Evolutionary conservation across 2,797 vertebrate genomes (phyloP).

Genomic region (Pseudomugil gertrudae): DNA sequence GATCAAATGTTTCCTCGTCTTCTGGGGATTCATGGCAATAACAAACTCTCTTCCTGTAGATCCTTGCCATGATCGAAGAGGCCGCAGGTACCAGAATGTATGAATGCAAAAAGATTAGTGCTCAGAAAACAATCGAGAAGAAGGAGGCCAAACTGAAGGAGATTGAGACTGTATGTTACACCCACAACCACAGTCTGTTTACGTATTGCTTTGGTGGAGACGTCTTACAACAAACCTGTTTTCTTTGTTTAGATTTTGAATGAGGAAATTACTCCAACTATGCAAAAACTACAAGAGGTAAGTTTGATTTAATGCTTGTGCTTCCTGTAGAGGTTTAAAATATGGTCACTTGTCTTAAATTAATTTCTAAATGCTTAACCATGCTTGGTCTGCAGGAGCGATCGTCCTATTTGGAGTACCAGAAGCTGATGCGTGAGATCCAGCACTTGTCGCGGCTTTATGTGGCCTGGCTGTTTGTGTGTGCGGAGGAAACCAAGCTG

Average conservation of each 20-base stretch:
- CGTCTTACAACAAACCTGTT: not conserved
- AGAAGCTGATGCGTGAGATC: slow-evolving; percentile 88
- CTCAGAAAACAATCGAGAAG: slow-evolving; percentile 95
- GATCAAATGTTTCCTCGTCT: not conserved
- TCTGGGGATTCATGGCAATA: not conserved
- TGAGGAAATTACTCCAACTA: slow-evolving; percentile 94
- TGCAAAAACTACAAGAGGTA: slow-evolving; percentile 94
- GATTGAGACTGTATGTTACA: slow-evolving; percentile 86
- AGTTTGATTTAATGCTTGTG: not conserved
- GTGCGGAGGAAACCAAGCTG: slow-evolving; percentile 88
- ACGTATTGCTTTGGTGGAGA: not conserved
- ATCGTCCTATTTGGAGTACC: slow-evolving; percentile 91
- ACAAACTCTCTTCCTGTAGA: slow-evolving; percentile 73
- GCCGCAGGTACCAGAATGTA: slow-evolving; percentile 98
- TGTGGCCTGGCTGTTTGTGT: slow-evolving; percentile 89
- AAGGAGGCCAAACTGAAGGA: slow-evolving; percentile 93
- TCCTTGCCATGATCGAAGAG: slow-evolving; percentile 97
- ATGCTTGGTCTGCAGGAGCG: slow-evolving; percentile 80
- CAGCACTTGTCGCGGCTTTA: slow-evolving; percentile 89
- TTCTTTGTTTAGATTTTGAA: slow-evolving; percentile 85
- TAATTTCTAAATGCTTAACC: not conserved
- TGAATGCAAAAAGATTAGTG: slow-evolving; percentile 91
- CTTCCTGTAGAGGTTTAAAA: not conserved
- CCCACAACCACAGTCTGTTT: not conserved
- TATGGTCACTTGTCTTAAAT: not conserved